A percentile compares a stretch with the other conserved stretches of the same genome.
These are phyloP conservation scores for Garrulus glandarius DNA, from an alignment of 2,797 vertebrate genomes.

Conservation along the genomic window DNA sequence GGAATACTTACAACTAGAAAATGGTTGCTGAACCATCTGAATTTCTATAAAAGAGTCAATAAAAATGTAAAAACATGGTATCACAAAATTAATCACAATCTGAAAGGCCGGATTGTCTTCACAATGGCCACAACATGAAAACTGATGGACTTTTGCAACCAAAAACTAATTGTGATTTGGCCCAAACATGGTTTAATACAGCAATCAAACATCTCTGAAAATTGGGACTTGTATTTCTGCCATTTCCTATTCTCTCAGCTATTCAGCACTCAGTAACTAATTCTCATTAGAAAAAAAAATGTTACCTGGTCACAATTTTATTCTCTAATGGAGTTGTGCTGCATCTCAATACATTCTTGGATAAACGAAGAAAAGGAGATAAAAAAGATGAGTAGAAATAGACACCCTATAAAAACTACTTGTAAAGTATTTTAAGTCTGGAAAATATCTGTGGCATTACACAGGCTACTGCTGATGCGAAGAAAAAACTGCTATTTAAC, in stretches of 20 bases:
- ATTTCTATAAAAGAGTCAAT: conserved; percentile 29
- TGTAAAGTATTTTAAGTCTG: conserved; percentile 15
- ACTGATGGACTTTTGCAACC: background rate
- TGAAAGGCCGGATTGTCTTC: conserved; percentile 9
- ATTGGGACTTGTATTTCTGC: conserved; percentile 29
- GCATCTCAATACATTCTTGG: background rate
- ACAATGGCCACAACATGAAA: background rate
- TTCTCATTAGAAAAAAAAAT: background rate
- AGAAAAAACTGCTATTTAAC: conserved; percentile 21
- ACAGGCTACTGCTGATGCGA: conserved; percentile 15
- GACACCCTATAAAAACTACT: conserved; percentile 48
- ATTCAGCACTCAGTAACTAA: background rate
- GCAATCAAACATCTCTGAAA: background rate
- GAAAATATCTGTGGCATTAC: conserved; percentile 46
- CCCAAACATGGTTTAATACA: conserved; percentile 5
- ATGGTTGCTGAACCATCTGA: conserved; percentile 1
- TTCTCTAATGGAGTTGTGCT: background rate
- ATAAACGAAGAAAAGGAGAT: conserved; percentile 3
- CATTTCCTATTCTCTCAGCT: background rate
- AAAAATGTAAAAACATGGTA: background rate
- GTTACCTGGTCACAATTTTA: background rate
- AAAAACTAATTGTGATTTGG: conserved; percentile 28
- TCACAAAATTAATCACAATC: background rate
- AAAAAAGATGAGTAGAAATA: conserved; percentile 51
- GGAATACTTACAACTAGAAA: conserved; percentile 35